Percentiles rank a stretch among this genome's conserved stretches.
Evolutionary conservation across 2,888 invertebrate species (phyloP).

Genomic region (Ferdinandea cuprea): DNA sequence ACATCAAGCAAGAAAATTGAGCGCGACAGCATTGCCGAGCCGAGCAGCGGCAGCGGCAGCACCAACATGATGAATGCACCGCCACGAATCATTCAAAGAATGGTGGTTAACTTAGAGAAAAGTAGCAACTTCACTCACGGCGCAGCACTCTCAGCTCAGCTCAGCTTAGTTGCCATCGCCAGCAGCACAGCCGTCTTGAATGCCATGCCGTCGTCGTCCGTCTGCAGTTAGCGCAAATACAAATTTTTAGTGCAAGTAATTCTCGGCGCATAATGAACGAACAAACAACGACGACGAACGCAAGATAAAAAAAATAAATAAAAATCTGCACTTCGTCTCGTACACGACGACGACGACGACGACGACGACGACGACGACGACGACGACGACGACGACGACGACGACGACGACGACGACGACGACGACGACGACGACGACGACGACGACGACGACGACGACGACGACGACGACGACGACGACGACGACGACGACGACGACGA

Average conservation of each 20-base stretch:
- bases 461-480: no score
- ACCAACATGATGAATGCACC: slow-evolving; percentile 37
- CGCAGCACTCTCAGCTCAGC: slow-evolving; percentile 3
- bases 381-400: no score
- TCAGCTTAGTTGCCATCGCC: no score
- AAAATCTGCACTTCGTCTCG: slow-evolving; percentile 40
- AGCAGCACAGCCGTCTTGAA: slow-evolving; percentile 14
- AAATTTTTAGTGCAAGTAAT: slow-evolving; percentile 65
- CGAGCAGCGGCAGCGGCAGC: no score
- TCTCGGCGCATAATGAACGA: slow-evolving; percentile 24
- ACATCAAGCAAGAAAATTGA: slow-evolving; percentile 12
- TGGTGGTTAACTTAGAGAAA: slow-evolving; percentile 39
- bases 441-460: no score
- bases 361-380: no score
- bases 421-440: no score
- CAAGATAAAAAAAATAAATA: not conserved
- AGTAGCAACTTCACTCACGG: slow-evolving; percentile 36
- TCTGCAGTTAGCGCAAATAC: slow-evolving; percentile 60
- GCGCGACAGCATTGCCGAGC: slow-evolving; percentile 36
- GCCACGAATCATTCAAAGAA: slow-evolving; percentile 44
- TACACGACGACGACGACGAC: no score
- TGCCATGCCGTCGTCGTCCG: no score
- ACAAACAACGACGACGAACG: no score
- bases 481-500: no score
- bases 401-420: no score